Base-by-base conservation (phyloP, 2,113 vertebrate species). In the Chaetops frenatus region DNA sequence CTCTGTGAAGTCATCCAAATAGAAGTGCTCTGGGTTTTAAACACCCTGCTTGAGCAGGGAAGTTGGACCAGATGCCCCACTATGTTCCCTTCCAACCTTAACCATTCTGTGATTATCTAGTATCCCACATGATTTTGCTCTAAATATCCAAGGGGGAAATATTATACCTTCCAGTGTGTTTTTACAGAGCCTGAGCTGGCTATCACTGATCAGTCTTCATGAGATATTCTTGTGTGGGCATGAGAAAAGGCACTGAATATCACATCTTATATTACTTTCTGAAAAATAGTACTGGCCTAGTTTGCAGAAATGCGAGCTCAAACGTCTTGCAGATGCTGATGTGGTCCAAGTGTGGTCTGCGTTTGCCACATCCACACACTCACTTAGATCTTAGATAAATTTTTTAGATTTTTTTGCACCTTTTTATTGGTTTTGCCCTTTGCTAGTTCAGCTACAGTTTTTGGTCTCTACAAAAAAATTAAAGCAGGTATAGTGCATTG, bases 371-470 rank as follows among this genome's bases (percentile, higher is more conserved):
- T 9, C 45, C 23, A 28, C 27, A 25, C 1, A 2, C 5, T 80
- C 2, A 1, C 31, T 54, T 66, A 35, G 0, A 15, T 29, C 31
- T 58, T 47, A 28, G 0, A 16, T 40, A 70, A 16, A n/a, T 54
- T 1, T 6, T 27, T 61, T 31, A 24, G 8, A 7, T 3, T 31
- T 51, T 66, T 69, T 51, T 44, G 5, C 2, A 7, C 17, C 15
- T 31, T 70, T 57, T 58, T 38, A 25, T 23, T 45, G 15, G 6
- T 65, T 89, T 74, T 58, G 13, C 24, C 19, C 6, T 69, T 77
- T 84, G 5, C n/a, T 47, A 35, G 9, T 31, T 77, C 19, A 66
- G 20, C n/a, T 88, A 28, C 22, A 33, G 45, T 8, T 86, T 83
- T 62, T n/a, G 8, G 7, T 57, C 24, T 69, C n/a, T 72, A 65